Evolutionary conservation across 2,797 vertebrate species (phyloP).

Genomic region (Squalus acanthias): DNA sequence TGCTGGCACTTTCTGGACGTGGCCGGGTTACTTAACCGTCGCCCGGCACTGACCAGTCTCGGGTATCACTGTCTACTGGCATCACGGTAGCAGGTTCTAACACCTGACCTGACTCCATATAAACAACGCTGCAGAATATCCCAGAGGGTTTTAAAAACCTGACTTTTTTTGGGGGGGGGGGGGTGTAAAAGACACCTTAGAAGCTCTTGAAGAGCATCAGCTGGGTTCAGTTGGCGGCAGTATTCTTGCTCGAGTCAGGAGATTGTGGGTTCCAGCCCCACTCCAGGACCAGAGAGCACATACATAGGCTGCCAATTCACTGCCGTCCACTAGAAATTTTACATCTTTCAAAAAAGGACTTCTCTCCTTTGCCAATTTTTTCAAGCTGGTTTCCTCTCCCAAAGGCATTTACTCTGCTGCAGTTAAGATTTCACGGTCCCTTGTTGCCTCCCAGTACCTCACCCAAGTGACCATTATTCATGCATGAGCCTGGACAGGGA

Average conservation of each 20-base stretch:
- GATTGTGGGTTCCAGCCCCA: neutral
- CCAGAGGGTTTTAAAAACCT: neutral
- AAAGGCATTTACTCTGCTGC: neutral
- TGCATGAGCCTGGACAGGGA: neutral
- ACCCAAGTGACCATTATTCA: neutral
- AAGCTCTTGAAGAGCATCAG: neutral
- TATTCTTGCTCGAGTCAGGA: neutral
- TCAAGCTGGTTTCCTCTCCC: neutral
- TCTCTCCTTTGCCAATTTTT: neutral
- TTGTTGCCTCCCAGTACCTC: neutral
- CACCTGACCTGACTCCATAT: neutral
- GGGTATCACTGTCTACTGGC: neutral
- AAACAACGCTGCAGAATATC: neutral
- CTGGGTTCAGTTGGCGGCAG: neutral
- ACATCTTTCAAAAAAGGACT: neutral
- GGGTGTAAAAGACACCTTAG: neutral
- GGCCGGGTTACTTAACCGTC: neutral
- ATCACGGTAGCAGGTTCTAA: neutral
- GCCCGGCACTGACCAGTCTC: no score
- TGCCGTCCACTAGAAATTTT: neutral
- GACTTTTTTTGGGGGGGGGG: neutral
- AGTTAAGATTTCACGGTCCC: neutral
- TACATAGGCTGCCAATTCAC: neutral
- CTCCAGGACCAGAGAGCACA: neutral
- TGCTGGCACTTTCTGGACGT: neutral